Evolutionary conservation across 30 jellyfish, hydroid and myxozoan species (phyloP).

Genomic region (Chrysaora quinquecirrha): DNA sequence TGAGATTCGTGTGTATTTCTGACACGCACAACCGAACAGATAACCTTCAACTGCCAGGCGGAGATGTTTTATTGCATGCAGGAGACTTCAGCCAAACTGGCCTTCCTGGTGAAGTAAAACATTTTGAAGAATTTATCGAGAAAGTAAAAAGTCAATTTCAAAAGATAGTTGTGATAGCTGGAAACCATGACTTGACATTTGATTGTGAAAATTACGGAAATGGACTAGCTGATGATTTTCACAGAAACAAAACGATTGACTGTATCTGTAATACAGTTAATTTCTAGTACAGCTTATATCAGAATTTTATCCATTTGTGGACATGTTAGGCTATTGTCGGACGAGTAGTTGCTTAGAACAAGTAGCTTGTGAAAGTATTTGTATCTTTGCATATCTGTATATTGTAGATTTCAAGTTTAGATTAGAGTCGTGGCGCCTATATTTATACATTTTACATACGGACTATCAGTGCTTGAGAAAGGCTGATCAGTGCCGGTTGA

Average conservation of each 20-base stretch:
- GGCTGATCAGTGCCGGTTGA: too few species aligned
- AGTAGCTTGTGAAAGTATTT: too few species aligned
- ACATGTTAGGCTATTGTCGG: too few species aligned
- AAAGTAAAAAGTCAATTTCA: conserved; percentile 53
- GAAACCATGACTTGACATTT: conserved; percentile 91
- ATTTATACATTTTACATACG: too few species aligned
- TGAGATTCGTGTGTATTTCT: conserved; percentile 92
- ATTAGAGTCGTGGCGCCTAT: too few species aligned
- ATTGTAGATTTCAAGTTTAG: too few species aligned
- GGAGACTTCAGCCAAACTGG: conserved; percentile 94
- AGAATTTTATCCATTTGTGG: too few species aligned
- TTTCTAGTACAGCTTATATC: too few species aligned
- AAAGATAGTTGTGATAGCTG: conserved; percentile 87
- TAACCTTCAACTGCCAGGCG: conserved; percentile 77
- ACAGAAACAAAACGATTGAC: conserved; percentile 32
- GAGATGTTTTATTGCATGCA: conserved; percentile 91
- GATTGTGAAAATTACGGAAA: conserved; percentile 49
- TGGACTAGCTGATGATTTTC: conserved; percentile 7
- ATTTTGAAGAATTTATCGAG: conserved; percentile 78
- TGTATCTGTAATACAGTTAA: too few species aligned
- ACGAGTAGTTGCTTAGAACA: too few species aligned
- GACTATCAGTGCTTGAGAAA: too few species aligned
- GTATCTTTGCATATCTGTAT: too few species aligned
- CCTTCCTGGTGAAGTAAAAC: conserved; percentile 71
- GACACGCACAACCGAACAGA: conserved; percentile 90